Base-by-base conservation (phyloP, 2,888 invertebrate genomes). In the Hirtodrosophila duncani region DNA sequence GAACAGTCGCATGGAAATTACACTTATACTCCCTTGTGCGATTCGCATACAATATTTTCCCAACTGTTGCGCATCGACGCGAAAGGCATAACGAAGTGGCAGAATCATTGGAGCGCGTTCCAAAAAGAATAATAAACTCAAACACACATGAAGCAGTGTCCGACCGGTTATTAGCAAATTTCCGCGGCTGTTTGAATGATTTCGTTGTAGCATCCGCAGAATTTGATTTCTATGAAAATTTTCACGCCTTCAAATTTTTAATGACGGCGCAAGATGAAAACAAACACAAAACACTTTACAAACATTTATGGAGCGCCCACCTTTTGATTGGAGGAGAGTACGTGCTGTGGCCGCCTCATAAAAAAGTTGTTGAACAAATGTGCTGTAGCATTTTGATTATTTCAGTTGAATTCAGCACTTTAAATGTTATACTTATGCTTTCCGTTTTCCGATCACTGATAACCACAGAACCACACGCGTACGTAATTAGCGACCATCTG, bases 401-500 rank as follows among this genome's bases (percentile, higher is more conserved):
- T 49, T 50, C 33, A 36, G 31, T 29, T 55, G 20, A 51, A 50
- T 14, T 34, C 23, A 29, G 18, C 38, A 17, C 24, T 53, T 43
- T 18, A 3, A 33, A 59, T 42, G 45, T 58, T 60, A 53, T 14
- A 33, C 33, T 66, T 33, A 27, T 20, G 37, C 46, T 49, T 44
- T 23, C 24, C 27, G 38, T 37, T 59, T 31, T 3, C 55, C 56
- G 69, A 71, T 71, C 63, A 26, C 53, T 52, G 68, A 75, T 75
- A 74, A 66, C 77, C 67, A 42, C 53, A 75, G 78, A 74, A 66
- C 77, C 67, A 42, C 53, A 55, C 79, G 56, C 67, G 49, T 41
- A 37, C 56, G 66, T 69, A 68, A 66, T 68, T 65, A 63, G 65
- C 74, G 68, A 78, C 74, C 78, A 78, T 78, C 78, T 78, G 78